Conservation (phyloP, 2,888 invertebrate species). For the Bombylius major region DNA sequence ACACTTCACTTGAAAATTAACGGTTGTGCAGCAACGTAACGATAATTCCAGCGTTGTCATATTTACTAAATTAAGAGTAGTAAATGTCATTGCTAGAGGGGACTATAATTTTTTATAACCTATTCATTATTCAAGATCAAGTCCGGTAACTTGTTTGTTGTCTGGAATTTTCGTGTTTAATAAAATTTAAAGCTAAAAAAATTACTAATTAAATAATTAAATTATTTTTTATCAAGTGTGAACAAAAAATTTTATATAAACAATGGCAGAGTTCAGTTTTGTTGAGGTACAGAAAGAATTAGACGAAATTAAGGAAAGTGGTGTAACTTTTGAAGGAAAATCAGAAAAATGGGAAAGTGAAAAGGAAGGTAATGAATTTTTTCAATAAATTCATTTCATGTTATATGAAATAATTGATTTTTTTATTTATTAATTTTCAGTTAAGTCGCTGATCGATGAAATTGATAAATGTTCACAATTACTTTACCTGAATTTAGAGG, state of each 20-base stretch:
- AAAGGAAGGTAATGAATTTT: conserved; percentile 55
- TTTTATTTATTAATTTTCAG: conserved; percentile 35
- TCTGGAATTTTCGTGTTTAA: too few species aligned
- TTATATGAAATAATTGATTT: background rate
- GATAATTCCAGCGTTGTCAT: too few species aligned
- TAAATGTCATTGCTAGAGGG: too few species aligned
- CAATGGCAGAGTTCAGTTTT: conserved; percentile 11
- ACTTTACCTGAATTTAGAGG: conserved; percentile 69
- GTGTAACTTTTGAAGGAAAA: conserved; percentile 71
- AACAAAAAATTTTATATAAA: background rate
- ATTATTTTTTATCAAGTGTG: too few species aligned
- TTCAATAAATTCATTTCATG: background rate
- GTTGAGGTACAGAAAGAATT: conserved; percentile 17
- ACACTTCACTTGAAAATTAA: too few species aligned
- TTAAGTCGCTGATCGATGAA: conserved; percentile 59
- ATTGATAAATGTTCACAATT: conserved; percentile 58
- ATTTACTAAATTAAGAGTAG: too few species aligned
- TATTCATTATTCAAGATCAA: too few species aligned
- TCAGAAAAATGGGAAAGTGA: conserved; percentile 65
- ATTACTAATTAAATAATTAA: too few species aligned
- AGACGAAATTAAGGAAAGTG: conserved; percentile 30
- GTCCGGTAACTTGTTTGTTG: too few species aligned
- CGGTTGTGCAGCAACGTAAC: too few species aligned
- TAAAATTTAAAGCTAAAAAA: too few species aligned
- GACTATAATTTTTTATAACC: too few species aligned